phyloP scores from a whole-genome alignment of 2,888 invertebrate genomes.

The Meandrusa payeni region DNA sequence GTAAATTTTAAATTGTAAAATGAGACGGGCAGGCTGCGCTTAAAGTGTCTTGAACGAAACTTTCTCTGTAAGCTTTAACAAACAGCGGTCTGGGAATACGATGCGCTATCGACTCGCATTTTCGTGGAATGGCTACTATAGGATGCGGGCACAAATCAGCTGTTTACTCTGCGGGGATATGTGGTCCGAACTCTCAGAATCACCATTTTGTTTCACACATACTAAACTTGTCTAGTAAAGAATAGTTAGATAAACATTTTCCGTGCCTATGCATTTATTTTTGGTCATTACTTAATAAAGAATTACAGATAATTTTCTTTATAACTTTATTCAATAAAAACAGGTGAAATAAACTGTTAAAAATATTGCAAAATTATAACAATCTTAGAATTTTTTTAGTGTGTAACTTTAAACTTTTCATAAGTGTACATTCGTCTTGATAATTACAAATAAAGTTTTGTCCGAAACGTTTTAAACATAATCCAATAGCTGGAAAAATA shows the following conservation, averaged over 20 bases:
- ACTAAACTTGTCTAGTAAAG: neutral
- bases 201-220: neutral
- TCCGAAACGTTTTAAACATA: neutral
- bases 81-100: slow-evolving; percentile 42
- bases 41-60: slow-evolving; percentile 8
- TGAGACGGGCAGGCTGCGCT: slow-evolving; percentile 4
- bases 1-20: slow-evolving; percentile 13
- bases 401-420: neutral
- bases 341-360: no score
- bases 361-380: no score
- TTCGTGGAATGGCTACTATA: slow-evolving; percentile 44
- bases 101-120: slow-evolving; percentile 57
- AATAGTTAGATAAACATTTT: no score
- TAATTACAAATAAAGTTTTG: slow-evolving; percentile 4
- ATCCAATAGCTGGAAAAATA: slow-evolving; percentile 13
- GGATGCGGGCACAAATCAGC: slow-evolving; percentile 11
- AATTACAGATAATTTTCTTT: no score
- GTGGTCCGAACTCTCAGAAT: neutral
- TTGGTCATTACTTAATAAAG: no score
- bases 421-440: neutral
- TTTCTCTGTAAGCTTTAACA: slow-evolving; percentile 33
- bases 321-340: no score
- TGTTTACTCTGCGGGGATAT: slow-evolving; percentile 2
- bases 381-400: no score
- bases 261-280: no score